Evolutionary conservation across 2,888 invertebrate genomes (phyloP), one percentile per base, ranked within the genome.

Genomic region (Brachyptera risi): DNA sequence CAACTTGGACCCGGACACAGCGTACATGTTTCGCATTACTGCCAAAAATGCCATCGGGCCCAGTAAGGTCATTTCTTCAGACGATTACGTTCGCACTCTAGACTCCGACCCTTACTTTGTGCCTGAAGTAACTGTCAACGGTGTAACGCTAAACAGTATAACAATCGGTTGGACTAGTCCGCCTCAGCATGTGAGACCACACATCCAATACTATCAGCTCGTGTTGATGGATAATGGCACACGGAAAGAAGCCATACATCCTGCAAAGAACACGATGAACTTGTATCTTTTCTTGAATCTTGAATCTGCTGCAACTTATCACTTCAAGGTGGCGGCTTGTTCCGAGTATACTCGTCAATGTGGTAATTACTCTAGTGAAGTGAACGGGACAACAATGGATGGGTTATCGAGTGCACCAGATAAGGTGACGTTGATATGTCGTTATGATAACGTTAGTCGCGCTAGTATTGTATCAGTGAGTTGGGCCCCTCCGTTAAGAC

Each of bases 311-410:
- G 91, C 89, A 27, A 87, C 84, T 26, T 93, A 93, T 69, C 80
- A 83, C 65, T 92, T 93, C 72, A 57, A 75, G 72, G 85, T 88
- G 0, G 80, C 86, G 27, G 90, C 93, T 0, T 92, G 94, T 70
- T 91, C 88, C 61, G 87, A 90, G 67, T 87, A 85, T 69, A 88
- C 87, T 0, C 80, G 81, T 67, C 76, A 80, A 40, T 94, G 93
- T 71, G 90, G 92, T 0, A 80, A 84, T 11, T 89, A 88, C 86
- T 92, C 92, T 0, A 79, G 82, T 31, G 79, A 83, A 67, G 87
- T 90, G 65, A 86, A 87, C 71, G 92, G 90, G 0, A 88, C 88
- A 0, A 93, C 93, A 0, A 80, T 90, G 76, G 92, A 92, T 73
- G 93, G 92, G 1, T 84, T 83, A 13, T 85, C 92, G 1, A 86